Percentiles rank a stretch among this genome's conserved stretches.
Conservation (phyloP, 2,113 vertebrate species). For the Tylochromis polylepis region DNA sequence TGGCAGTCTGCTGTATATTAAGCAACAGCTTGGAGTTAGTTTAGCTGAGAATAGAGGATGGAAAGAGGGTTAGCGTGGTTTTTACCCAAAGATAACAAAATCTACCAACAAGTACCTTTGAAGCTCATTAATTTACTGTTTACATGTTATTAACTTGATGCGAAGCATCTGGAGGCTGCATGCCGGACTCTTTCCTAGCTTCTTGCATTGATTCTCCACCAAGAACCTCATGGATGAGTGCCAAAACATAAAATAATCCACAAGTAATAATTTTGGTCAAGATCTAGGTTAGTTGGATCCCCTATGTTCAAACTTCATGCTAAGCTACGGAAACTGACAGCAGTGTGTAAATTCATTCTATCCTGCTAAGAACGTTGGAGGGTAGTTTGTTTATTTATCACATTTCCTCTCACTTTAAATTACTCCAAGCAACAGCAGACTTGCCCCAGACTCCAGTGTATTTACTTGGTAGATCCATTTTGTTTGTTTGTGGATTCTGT, state of each 20-base stretch:
- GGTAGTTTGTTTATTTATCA: background rate
- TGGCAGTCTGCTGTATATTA: background rate
- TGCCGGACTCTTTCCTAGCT: background rate
- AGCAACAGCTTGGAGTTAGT: background rate
- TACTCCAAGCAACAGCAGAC: background rate
- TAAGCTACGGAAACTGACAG: background rate
- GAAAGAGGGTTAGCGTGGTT: background rate
- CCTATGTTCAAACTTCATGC: background rate
- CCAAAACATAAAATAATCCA: background rate
- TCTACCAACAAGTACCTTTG: background rate
- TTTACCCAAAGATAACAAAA: background rate
- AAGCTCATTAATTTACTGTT: background rate
- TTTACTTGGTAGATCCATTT: background rate
- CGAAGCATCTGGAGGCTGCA: background rate
- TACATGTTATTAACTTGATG: background rate
- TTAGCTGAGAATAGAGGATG: background rate
- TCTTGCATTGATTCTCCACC: background rate
- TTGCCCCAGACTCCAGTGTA: background rate
- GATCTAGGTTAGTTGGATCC: background rate
- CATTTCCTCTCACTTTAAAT: background rate
- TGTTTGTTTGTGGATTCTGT: background rate
- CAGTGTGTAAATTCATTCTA: background rate
- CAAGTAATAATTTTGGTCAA: background rate
- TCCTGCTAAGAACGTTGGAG: background rate
- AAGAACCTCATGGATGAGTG: background rate